These are phyloP conservation scores for Drosophila repleta DNA, from an alignment of 1,140 invertebrate species.

Conservation along the genomic window DNA sequence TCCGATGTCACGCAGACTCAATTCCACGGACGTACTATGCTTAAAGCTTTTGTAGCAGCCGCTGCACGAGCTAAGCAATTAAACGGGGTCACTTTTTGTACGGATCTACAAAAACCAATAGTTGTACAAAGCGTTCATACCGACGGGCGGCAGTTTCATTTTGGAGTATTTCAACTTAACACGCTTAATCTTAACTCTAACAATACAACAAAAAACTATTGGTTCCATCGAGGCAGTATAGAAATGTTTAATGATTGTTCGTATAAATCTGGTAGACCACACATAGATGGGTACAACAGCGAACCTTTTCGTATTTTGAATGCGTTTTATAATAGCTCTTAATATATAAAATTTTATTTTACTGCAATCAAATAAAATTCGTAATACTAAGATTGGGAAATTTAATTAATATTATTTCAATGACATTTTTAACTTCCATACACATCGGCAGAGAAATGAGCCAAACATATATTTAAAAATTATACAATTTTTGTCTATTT, in stretches of 20 bases:
- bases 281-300: constrained; percentile 89
- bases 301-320: constrained; percentile 90
- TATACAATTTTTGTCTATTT: too few relatives aligned
- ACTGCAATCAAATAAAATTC: constrained; percentile 6
- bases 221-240: constrained; percentile 87
- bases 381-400: too few relatives aligned
- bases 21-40: constrained; percentile 87
- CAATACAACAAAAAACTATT: constrained; percentile 89
- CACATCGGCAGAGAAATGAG: neutral
- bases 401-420: neutral
- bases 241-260: constrained; percentile 88
- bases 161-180: constrained; percentile 94
- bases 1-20: constrained; percentile 87
- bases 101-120: constrained; percentile 89
- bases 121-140: constrained; percentile 92
- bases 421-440: neutral
- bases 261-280: constrained; percentile 87
- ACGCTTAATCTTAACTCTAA: constrained; percentile 88
- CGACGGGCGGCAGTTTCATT: constrained; percentile 90
- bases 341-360: constrained; percentile 23
- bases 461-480: too few relatives aligned
- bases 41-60: constrained; percentile 90
- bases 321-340: constrained; percentile 89
- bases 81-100: constrained; percentile 86
- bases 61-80: constrained; percentile 88